These are phyloP conservation scores for Malachius bipustulatus DNA, from an alignment of 2,888 invertebrate genomes.

Conservation along the genomic window DNA sequence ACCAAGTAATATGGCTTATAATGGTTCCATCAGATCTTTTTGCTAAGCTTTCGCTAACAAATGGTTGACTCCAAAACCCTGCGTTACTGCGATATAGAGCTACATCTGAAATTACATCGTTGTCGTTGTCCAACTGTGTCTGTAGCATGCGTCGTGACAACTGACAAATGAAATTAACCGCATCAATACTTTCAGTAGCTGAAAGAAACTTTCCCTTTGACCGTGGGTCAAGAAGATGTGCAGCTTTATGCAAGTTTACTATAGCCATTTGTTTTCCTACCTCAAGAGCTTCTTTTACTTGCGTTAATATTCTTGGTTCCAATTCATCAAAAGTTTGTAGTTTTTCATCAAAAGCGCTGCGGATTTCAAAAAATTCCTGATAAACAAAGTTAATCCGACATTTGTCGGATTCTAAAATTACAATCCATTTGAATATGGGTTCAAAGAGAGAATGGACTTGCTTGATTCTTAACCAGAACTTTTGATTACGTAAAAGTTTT, in stretches of 20 bases:
- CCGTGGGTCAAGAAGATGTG: constrained; percentile 1
- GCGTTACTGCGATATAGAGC: not conserved
- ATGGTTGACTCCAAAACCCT: constrained; percentile 1
- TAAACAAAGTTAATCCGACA: constrained; percentile 1
- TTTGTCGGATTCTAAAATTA: constrained; percentile 3
- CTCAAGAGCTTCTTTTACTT: not conserved
- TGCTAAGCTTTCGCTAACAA: not conserved
- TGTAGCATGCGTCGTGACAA: not conserved
- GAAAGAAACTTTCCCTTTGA: constrained; percentile 3
- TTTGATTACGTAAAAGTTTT: not conserved
- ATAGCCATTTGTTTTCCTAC: not conserved
- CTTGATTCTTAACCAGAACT: constrained; percentile 1
- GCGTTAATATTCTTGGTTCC: too few relatives aligned
- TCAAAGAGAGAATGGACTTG: not conserved
- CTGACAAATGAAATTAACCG: not conserved
- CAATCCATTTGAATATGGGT: constrained; percentile 1
- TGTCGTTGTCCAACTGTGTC: too few relatives aligned
- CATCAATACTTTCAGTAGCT: constrained; percentile 2
- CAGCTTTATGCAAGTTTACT: constrained; percentile 1
- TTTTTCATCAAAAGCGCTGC: constrained; percentile 1
- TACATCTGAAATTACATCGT: not conserved
- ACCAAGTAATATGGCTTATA: constrained; percentile 1
- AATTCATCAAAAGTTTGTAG: not conserved
- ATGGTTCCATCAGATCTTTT: not conserved
- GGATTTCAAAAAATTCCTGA: constrained; percentile 1